phyloP scores from a whole-genome alignment of 2,797 vertebrate genomes.

The Masticophis lateralis region DNA sequence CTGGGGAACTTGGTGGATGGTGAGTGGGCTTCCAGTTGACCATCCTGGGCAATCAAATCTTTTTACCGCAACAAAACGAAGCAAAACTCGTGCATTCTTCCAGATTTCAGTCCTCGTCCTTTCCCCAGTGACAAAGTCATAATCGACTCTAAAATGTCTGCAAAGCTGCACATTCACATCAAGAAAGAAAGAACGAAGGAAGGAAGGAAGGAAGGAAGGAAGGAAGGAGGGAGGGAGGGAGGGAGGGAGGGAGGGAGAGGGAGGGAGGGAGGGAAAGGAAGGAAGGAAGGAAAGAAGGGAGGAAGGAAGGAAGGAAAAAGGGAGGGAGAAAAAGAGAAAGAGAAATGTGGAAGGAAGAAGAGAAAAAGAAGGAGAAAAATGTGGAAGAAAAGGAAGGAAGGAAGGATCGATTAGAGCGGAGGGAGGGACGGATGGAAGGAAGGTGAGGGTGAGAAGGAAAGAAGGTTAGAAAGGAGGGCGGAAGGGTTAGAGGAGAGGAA shows the following conservation, averaged over 20 bases:
- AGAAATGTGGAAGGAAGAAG: no score
- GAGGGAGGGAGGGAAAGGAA: neutral
- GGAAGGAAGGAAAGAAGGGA: neutral
- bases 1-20: neutral
- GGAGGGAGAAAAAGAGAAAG: no score
- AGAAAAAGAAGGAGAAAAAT: no score
- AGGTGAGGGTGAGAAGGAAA: no score
- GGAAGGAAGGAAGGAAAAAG: no score
- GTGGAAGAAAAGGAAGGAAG: neutral
- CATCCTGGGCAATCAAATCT: neutral
- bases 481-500: no score
- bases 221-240: neutral
- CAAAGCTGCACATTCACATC: neutral
- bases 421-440: no score
- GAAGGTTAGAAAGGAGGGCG: no score
- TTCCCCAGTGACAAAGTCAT: neutral
- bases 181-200: no score
- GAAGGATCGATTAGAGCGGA: no score
- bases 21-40: neutral
- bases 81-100: neutral
- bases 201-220: no score
- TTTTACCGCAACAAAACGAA: neutral
- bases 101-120: neutral
- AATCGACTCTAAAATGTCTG: neutral
- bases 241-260: no score